These are phyloP conservation scores for Microplitis manilae DNA, from an alignment of 2,888 invertebrate genomes.

Conservation along the genomic window DNA sequence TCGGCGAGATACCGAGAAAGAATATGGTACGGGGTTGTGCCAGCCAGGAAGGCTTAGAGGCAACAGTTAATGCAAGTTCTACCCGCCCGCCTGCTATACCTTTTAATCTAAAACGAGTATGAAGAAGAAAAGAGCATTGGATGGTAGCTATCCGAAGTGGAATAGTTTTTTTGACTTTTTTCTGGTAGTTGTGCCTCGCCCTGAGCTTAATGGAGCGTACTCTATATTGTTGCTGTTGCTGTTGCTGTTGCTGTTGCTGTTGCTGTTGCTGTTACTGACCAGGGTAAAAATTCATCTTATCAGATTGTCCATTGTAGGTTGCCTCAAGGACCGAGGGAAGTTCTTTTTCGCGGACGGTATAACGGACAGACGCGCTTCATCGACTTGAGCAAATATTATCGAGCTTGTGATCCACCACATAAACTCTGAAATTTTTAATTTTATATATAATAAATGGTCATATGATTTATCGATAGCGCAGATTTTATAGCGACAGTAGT, in stretches of 20 bases:
- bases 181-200: constrained; percentile 7
- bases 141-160: constrained; percentile 6
- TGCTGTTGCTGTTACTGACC: not conserved
- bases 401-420: constrained; percentile 31
- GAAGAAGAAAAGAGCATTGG: constrained; percentile 17
- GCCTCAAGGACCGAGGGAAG: constrained; percentile 36
- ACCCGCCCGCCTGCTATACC: not conserved
- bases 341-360: constrained; percentile 32
- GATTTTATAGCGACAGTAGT: constrained; percentile 4
- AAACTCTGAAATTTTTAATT: not conserved
- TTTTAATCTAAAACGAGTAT: constrained; percentile 13
- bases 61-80: not conserved
- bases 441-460: not conserved
- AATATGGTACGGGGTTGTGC: constrained; percentile 21
- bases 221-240: constrained; percentile 41
- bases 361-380: constrained; percentile 52
- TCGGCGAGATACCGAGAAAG: constrained; percentile 37
- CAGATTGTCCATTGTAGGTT: constrained; percentile 52
- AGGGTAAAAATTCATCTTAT: constrained; percentile 51
- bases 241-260: not conserved
- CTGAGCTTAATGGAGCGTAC: constrained; percentile 44
- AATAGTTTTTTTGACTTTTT: constrained; percentile 16
- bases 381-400: constrained; percentile 44
- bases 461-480: not conserved
- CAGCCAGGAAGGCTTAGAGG: constrained; percentile 12